Conservation (phyloP, 2,888 invertebrate genomes). For the Tridacna gigas region DNA sequence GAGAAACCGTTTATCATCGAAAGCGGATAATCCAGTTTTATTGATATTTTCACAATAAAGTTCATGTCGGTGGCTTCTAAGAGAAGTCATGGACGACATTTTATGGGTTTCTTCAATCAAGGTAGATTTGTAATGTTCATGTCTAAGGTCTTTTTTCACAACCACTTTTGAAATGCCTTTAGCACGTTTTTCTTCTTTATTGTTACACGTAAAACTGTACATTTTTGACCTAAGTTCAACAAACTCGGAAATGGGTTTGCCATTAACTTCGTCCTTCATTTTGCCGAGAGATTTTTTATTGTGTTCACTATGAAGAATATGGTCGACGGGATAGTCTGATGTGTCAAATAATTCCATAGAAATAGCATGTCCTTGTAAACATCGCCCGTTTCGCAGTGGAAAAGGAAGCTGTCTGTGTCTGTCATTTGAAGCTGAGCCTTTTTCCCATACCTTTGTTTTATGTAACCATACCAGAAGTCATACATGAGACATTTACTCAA, state of each 20-base stretch:
- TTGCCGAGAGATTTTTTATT: constrained; percentile 80
- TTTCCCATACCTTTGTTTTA: constrained; percentile 41
- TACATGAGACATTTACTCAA: constrained; percentile 84
- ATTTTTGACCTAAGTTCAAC: constrained; percentile 67
- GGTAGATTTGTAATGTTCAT: constrained; percentile 53
- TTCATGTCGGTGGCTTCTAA: constrained; percentile 54
- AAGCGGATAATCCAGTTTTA: constrained; percentile 54
- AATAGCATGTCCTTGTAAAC: constrained; percentile 46
- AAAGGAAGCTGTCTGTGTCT: constrained; percentile 54
- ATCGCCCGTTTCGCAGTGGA: constrained; percentile 35
- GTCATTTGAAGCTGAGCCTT: constrained; percentile 55
- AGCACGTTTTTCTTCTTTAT: constrained; percentile 55
- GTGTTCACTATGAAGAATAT: constrained; percentile 61
- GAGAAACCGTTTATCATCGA: constrained; percentile 62
- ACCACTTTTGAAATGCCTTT: constrained; percentile 57
- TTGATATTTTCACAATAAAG: constrained; percentile 51
- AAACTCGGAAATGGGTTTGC: constrained; percentile 71
- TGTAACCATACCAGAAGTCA: constrained; percentile 80
- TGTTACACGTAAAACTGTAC: constrained; percentile 40
- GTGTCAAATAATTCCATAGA: constrained; percentile 54
- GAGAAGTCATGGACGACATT: constrained; percentile 48
- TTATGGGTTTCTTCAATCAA: constrained; percentile 46
- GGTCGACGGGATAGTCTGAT: constrained; percentile 73
- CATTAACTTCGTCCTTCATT: constrained; percentile 79
- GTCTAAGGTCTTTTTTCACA: constrained; percentile 55